Evolutionary conservation across 2,113 vertebrate species (phyloP), one percentile per base, ranked within the genome.

Genomic region (Etheostoma cragini): DNA sequence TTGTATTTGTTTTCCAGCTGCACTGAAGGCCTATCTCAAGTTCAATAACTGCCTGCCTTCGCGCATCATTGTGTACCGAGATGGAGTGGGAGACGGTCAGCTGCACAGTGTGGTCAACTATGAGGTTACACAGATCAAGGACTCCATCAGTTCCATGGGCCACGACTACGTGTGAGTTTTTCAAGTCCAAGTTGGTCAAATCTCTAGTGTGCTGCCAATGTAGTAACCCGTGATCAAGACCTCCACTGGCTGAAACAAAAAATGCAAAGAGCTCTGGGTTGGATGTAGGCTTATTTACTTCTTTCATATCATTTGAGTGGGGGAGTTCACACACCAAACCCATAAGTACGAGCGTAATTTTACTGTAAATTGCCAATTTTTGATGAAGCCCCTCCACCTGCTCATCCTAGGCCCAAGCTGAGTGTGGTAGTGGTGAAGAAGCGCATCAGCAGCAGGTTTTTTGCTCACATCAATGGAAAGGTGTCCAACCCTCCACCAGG

Each of bases 351-450:
- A 24, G 35, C 14, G 14, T 62, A 8, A 57, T 49, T 21, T 11
- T 8, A 12, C 11, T 19, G 30, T 16, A 24, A 54, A 47, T 21
- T 80, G 12, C 4, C n/a, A 16, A 5, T 26, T 52, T 78, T 76
- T 81, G 6, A 30, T 17, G 11, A 6, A 16, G 3, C 4, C 0
- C 63, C 12, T 72, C 19, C 2, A 1, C 87, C 8, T 83, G 15
- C 3, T 42, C 13, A 0, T 81, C 30, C 1, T 30, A 99, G 98
- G 68, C 98, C 98, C 4, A 97, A 95, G 54, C 92, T 99, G 1
- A 95, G 95, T 0, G 96, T 99, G 62, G 96, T 99, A 45, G 97
- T 99, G 86, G 98, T 99, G 83, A 99, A 98, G 95, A 99, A 99
- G 62, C 94, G 97, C 1, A 94, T 98, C 76, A 94, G 89, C 38